These are phyloP conservation scores for Sycophaga agraensis DNA, from an alignment of 1,140 invertebrate genomes.

Conservation along the genomic window DNA sequence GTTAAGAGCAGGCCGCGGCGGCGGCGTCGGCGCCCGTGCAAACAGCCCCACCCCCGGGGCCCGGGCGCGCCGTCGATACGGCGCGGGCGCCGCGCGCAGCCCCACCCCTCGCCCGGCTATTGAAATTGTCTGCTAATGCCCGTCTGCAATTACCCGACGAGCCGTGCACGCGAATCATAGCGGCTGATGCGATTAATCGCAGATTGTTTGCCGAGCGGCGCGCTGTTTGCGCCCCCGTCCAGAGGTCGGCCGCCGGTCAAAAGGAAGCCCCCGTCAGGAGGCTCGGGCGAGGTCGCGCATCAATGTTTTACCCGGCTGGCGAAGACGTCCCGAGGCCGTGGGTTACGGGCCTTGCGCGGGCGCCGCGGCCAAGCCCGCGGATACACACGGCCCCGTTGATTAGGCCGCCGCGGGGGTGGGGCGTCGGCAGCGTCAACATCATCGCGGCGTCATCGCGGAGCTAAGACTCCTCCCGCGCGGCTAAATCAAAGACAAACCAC, in stretches of 20 bases:
- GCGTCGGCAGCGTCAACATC: no score
- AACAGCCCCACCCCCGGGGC: slow-evolving; percentile 4
- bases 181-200: not conserved
- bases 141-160: slow-evolving; percentile 19
- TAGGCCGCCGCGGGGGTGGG: no score
- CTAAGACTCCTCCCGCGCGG: slow-evolving; percentile 31
- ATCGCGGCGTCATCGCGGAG: no score
- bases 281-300: no score
- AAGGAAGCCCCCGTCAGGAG: no score
- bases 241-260: no score
- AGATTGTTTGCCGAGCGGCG: not conserved
- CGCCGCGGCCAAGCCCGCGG: no score
- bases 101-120: slow-evolving; percentile 2
- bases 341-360: no score
- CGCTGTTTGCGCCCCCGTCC: no score
- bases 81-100: not conserved
- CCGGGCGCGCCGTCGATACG: not conserved
- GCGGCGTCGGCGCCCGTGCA: not conserved
- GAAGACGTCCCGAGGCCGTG: no score
- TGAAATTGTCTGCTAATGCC: slow-evolving; percentile 28
- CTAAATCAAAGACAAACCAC: slow-evolving; percentile 60
- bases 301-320: no score
- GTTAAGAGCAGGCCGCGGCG: slow-evolving; percentile 44
- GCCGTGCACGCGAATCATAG: not conserved
- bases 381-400: no score